Evolutionary conservation across 1,140 invertebrate genomes (phyloP), one percentile per base, ranked within the genome.

Genomic region (Neodiprion virginianus): DNA sequence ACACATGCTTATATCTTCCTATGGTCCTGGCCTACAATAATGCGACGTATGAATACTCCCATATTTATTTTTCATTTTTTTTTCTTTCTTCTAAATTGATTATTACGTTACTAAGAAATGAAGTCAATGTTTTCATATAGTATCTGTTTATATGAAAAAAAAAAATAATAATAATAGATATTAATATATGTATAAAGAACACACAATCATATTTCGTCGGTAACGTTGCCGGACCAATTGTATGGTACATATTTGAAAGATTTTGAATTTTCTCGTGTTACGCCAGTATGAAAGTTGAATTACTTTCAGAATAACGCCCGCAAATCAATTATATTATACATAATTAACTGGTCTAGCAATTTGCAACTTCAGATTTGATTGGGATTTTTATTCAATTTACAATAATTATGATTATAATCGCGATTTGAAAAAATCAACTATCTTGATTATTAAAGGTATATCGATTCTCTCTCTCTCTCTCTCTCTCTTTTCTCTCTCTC

Each of bases 391-490:
- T 61, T 61, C 53, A 61, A 61, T 61, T 61, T 61, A 61, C 53
- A 61, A 61, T 61, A 17, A 61, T 61, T 61, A 17, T 61, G 53
- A 8, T 61, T 61, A 61, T 61, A 40, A 61, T 61, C 53, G 5
- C 8, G 53, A 61, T 17, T 61, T 61, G 11, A 12, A 40, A 40
- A 17, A 61, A 61, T 61, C 53, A 61, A 61, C 53, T 61, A 61
- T 61, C 73, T 74, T 74, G 68, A 70, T 70, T 48, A 9, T 71
- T 71, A 73, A 72, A 77, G 66, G 71, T 65, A 40, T 40, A 40
- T 40, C 28, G 17, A 65, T 14, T 7, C 61, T 14, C 2, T 65
- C 61, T 65, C 61, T 14, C 61, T 65, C 61, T 65, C 61, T 21
- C 7, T 65, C 61, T 14, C 61, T 65, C 7, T 65, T 69, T 0